Evolutionary conservation across 1,140 invertebrate species (phyloP).

Genomic region (Drusus annulatus): DNA sequence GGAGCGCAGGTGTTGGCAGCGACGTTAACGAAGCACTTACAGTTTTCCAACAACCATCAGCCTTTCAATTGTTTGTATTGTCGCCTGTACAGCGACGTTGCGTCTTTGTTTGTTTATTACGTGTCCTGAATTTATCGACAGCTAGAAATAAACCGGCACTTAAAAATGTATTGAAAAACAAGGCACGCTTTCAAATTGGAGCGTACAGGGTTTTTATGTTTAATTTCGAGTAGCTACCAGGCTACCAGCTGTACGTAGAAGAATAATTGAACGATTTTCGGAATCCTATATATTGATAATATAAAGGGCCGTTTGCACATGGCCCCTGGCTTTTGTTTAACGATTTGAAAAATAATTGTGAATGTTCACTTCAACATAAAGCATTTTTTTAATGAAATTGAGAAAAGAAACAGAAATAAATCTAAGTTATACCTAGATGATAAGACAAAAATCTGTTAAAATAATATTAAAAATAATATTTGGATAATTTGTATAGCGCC

Average conservation of each 20-base stretch:
- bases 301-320: slow-evolving; percentile 25
- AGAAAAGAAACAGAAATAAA: no score
- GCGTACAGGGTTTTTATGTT: slow-evolving; percentile 11
- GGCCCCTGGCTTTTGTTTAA: slow-evolving; percentile 13
- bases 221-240: neutral
- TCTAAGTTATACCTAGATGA: no score
- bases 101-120: slow-evolving; percentile 47
- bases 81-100: slow-evolving; percentile 27
- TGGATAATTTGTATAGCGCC: no score
- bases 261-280: neutral
- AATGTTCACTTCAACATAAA: slow-evolving; percentile 12
- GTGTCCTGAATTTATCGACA: slow-evolving; percentile 27
- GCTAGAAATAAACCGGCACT: slow-evolving; percentile 12
- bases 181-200: slow-evolving; percentile 43
- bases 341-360: neutral
- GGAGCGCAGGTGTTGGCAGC: slow-evolving; percentile 45
- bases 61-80: slow-evolving; percentile 44
- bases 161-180: slow-evolving; percentile 28
- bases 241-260: neutral
- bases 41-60: slow-evolving; percentile 28
- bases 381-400: no score
- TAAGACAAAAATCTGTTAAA: no score
- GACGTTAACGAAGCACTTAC: slow-evolving; percentile 49
- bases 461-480: no score
- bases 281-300: neutral